Evolutionary conservation across 37 sponge, comb jelly and placozoan species (phyloP).

Genomic region (Tethya wilhelma): DNA sequence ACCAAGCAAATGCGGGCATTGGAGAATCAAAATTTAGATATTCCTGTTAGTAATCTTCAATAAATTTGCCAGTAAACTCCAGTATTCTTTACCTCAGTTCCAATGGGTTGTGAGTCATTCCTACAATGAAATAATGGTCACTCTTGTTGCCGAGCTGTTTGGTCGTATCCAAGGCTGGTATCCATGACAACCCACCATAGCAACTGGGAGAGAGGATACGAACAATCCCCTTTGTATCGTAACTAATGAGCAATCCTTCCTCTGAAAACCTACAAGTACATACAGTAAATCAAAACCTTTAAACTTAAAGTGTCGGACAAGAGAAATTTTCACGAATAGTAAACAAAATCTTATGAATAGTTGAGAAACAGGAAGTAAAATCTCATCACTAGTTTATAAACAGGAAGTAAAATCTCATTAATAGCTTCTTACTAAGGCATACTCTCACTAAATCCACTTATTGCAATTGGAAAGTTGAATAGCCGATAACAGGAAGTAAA

Average conservation of each 20-base stretch:
- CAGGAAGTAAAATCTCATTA: too few species aligned
- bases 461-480: too few species aligned
- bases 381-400: too few species aligned
- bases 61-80: not conserved
- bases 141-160: constrained; percentile 63
- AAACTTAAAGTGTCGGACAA: not conserved
- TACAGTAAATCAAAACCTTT: not conserved
- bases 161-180: constrained; percentile 64
- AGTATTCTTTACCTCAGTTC: constrained; percentile 55
- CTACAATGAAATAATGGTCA: constrained; percentile 75
- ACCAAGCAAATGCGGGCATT: too few species aligned
- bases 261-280: constrained; percentile 58
- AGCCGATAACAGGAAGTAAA: too few species aligned
- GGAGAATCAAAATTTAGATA: too few species aligned
- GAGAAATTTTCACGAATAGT: too few species aligned
- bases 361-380: too few species aligned
- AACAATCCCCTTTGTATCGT: constrained; percentile 77
- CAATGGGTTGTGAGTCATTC: constrained; percentile 71
- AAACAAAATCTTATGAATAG: too few species aligned
- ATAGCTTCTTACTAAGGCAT: too few species aligned
- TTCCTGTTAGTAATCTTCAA: too few species aligned
- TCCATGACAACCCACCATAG: constrained; percentile 66
- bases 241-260: constrained; percentile 41
- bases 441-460: too few species aligned
- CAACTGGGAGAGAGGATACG: constrained; percentile 37